Evolutionary conservation across 2,888 invertebrate genomes (phyloP), one percentile per base, ranked within the genome.

Genomic region (Ligdia adustata): DNA sequence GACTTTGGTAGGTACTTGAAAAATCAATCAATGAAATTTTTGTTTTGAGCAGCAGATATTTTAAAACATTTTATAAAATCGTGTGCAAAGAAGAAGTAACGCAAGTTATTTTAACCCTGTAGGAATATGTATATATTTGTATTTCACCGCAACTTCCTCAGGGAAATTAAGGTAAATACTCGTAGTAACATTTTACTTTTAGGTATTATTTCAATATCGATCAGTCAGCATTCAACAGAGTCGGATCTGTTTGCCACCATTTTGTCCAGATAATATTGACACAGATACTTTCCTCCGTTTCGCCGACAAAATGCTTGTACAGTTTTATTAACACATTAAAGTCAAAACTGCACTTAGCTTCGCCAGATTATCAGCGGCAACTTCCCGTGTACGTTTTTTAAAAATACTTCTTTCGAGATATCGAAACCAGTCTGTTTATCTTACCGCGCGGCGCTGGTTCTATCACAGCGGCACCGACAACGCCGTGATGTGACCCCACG

Each of bases 261-360:
- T 67, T 69, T 67, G 65, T 63, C 60, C 51, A 58, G 62, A 62
- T 48, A 45, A 73, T 75, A 72, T 72, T 62, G 62, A 75, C 70
- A 72, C 66, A 64, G 69, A 65, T 66, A 57, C 62, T 52, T 55
- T 57, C 62, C 65, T 58, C 45, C 64, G 73, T 75, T 82, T 75
- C 59, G 79, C 80, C 78, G 82, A 84, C 86, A 85, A 86, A 87
- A 87, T 80, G 84, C 71, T 83, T 83, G 42, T 42, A 86, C 85
- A 83, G 75, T 86, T 88, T 87, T 86, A 89, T 88, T 87, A 86
- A 87, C 87, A 88, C 88, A 85, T 89, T 84, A 85, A 86, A 88
- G 85, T 87, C 84, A 87, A 85, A 87, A 86, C 84, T 82, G 88
- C 88, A 88, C 79, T 86, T 86, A 86, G 82, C 74, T 72, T 67